Base-by-base conservation (phyloP, 92 coral and sea anemone species). In the Phenganax stokvisi region DNA sequence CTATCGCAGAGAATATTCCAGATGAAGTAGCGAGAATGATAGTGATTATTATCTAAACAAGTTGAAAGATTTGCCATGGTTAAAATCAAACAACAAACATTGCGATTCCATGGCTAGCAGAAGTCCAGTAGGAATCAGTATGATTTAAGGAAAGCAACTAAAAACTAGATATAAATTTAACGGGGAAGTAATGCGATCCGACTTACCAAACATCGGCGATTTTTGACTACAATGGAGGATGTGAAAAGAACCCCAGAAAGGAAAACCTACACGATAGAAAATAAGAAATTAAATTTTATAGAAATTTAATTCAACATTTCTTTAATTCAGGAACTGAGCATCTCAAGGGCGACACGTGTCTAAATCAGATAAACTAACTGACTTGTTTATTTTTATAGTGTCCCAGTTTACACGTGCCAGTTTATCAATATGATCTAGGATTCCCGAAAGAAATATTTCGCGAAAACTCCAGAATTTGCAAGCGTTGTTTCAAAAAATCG, bases 121-220 rank as follows among this genome's bases (percentile, higher is more conserved):
- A 20, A 20, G 25, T 20, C 25, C 25, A 20, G 25, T 20, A 20
- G 25, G 25, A 20, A 20, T 20, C 25, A 20, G 25, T 20, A 20
- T 20, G 25, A 20, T 20, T 20, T 20, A 20, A 72, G 58, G 54
- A 25, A 52, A 75, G 25, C 25, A 20, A 56, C 17, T 25, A 51
- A 12, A 25, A 56, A n/a, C 56, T 11, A 3, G 59, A 8, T 29
- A 51, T 71, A 47, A 71, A 16, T 3, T 31, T 71, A 15, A 7
- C 54, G 1, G 12, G 3, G 6, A 29, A 3, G 54, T 1, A 55
- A 17, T 2, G 15, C 0, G 3, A 56, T 55, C n/a, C 5, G 29
- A 79, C 83, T 62, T 79, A 79, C 83, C 83, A 79, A 54, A 79
- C 55, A 65, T 12, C 74, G 83, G 4, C 52, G 83, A 63, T 63